Base-by-base conservation (phyloP, 92 coral and sea anemone species). In the Palythoa caribaeorum region DNA sequence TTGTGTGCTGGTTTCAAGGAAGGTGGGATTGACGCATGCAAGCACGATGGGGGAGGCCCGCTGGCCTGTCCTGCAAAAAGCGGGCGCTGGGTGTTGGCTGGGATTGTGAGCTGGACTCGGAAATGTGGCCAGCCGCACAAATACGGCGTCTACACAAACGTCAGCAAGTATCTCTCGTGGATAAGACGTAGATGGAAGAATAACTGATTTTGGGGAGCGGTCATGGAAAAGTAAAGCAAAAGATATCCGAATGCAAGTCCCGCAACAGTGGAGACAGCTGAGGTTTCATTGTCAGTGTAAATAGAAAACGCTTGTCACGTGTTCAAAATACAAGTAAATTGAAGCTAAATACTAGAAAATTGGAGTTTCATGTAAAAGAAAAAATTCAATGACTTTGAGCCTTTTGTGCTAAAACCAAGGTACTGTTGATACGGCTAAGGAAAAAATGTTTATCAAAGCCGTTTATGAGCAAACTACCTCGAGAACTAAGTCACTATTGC, bases 1-100 rank as follows among this genome's bases (percentile, higher is more conserved):
- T 87, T 97, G 50, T 97, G 99, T n/a, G 99, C 99, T n/a, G 99
- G 99, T 38, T 97, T 90, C 85, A 91, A 93, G 63, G 99, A 97
- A 85, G 99, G 99, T 13, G 98, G 99, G 1, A 88, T 87, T 28
- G 99, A 97, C 91, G 96, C 98, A 68, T 97, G 99, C 91, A 89
- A 91, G 21, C 95, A 92, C 87, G 99, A 97, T 68, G 96, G 95
- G 57, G 99, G 99, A 14, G 99, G 99, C 65, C 99, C 99, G 89
- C 95, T 97, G 93, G 93, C 93, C 84, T 97, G 99, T 83, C 95
- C 98, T 39, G 89, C 84, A 38, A 53, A 36, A 15, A 90, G 85
- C 70, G 94, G 94, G 52, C 88, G 94, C 21, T 97, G 99, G 99
- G 77, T 92, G 53, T 87, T 97, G 79, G 95, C 99, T 38, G 99